Base-by-base conservation (phyloP, 2,888 invertebrate species). In the Dichetophora obliterata region DNA sequence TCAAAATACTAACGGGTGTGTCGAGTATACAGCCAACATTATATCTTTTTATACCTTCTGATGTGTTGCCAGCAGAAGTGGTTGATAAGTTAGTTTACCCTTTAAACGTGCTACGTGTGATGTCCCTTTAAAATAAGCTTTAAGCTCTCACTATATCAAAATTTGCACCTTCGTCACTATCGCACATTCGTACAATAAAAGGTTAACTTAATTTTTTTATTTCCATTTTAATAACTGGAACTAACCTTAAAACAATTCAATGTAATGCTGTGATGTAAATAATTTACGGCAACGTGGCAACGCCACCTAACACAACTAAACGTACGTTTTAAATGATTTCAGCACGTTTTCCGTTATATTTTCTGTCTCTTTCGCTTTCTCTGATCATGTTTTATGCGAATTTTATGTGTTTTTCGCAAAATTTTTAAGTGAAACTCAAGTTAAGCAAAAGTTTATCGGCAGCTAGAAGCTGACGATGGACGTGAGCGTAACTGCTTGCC, bases 381-480 rank as follows among this genome's bases (percentile, higher is more conserved):
- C 54, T 22, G 22, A 54, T 54, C 22, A 22, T 54, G 22, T 48
- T 66, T 37, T 31, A 66, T 66, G 48, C 43, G 43, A 66, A 66
- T 66, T 66, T 66, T 66, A 66, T 66, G 66, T 19, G 31, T 27
- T 68, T 27, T 27, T 27, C 14, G 6, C 14, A 52, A 70, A 22
- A 70, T 52, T 70, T 70, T 70, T 54, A 70, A 70, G 52, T 70
- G 54, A 70, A 70, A 54, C 70, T 54, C 52, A 52, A 50, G 54
- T 66, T 43, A 70, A 68, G 50, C 50, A 6, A 27, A 34, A 70
- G 70, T 70, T 70, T 52, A 22, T 69, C 48, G 22, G 68, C 48
- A 8, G n/a, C 19, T 37, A 19, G 66, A 27, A 14, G 27, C 59
- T 4, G 37, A 16, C 43, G 48, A 37, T 19, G 43, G 22, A 11